phyloP scores from a whole-genome alignment of 2,797 vertebrate genomes.

The Spatula versicolor region DNA sequence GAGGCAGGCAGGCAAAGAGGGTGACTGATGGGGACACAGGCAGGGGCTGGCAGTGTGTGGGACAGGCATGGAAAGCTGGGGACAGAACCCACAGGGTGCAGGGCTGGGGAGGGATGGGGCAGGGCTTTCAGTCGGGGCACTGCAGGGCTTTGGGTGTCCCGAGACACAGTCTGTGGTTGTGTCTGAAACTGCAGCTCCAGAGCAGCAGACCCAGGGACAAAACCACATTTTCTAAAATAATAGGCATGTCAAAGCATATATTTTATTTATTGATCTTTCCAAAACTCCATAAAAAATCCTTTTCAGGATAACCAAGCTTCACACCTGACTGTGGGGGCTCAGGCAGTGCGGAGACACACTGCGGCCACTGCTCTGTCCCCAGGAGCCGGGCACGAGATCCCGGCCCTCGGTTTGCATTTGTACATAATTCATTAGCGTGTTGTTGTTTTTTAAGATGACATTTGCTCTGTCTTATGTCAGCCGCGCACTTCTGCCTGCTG shows the following conservation, averaged over 20 bases:
- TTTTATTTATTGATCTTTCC: slow-evolving; percentile 8
- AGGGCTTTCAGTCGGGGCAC: no score
- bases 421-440: background rate
- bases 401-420: rapidly evolving
- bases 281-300: background rate
- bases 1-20: background rate
- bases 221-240: slow-evolving; percentile 10
- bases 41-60: no score
- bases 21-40: background rate
- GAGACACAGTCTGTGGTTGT: rapidly evolving
- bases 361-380: background rate
- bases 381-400: background rate
- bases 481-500: background rate
- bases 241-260: background rate
- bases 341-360: background rate
- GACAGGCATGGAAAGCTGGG: no score
- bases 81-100: no score
- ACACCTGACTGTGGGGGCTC: rapidly evolving
- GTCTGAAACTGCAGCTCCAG: background rate
- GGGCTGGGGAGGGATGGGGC: no score
- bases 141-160: rapidly evolving
- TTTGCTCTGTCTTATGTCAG: slow-evolving; percentile 42
- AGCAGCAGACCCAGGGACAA: background rate
- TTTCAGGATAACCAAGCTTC: background rate
- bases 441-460: background rate